Conservation (phyloP, 2,888 invertebrate genomes). For the Sphaerophoria taeniata region DNA sequence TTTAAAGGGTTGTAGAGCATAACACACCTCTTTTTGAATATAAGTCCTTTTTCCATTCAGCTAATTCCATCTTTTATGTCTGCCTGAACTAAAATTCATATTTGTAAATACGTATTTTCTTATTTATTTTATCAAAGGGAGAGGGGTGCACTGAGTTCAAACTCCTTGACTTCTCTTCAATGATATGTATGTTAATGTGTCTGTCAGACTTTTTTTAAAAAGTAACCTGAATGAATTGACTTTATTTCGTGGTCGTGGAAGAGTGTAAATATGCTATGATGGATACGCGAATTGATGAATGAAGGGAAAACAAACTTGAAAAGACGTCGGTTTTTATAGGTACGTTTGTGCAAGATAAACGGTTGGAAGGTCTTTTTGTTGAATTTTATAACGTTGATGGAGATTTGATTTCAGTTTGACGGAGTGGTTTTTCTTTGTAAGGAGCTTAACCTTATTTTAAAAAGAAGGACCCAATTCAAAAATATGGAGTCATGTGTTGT, state of each 20-base stretch:
- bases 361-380: conserved; percentile 28
- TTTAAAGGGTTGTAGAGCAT: conserved; percentile 24
- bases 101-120: conserved; percentile 16
- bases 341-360: conserved; percentile 8
- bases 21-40: conserved; percentile 44
- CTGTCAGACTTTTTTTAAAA: conserved; percentile 55
- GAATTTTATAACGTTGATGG: neutral
- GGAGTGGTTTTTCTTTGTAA: neutral
- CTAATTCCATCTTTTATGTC: conserved; percentile 46
- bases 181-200: conserved; percentile 68
- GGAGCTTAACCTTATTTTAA: neutral
- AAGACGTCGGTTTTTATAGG: conserved; percentile 39
- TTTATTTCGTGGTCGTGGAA: conserved; percentile 37
- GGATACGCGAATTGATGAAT: conserved; percentile 31
- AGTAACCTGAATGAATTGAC: conserved; percentile 65
- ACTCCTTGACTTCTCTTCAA: conserved; percentile 25
- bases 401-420: conserved; percentile 24
- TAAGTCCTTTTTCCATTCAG: conserved; percentile 38
- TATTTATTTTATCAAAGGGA: neutral
- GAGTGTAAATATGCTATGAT: conserved; percentile 42
- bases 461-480: no score
- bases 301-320: conserved; percentile 22
- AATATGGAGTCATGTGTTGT: no score
- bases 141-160: conserved; percentile 58
- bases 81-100: conserved; percentile 31